Evolutionary conservation across 2,888 invertebrate species (phyloP).

Genomic region (Carterocephalus palaemon): DNA sequence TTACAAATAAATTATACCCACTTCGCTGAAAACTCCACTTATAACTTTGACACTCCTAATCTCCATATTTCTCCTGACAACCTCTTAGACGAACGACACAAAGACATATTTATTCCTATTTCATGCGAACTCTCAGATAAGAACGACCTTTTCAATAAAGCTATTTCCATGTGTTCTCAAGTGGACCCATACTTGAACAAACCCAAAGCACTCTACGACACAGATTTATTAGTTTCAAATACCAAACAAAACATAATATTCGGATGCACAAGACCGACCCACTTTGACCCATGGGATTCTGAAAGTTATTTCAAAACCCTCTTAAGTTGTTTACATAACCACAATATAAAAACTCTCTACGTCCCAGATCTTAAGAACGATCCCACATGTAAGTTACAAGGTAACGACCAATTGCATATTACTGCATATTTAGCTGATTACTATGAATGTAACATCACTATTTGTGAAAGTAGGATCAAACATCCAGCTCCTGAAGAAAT

Average conservation of each 20-base stretch:
- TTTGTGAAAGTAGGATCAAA: slow-evolving; percentile 35
- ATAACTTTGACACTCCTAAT: slow-evolving; percentile 28
- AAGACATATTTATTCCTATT: slow-evolving; percentile 36
- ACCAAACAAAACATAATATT: no score
- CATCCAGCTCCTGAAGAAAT: slow-evolving; percentile 35
- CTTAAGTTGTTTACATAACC: slow-evolving; percentile 33
- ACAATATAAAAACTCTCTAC: slow-evolving; percentile 28
- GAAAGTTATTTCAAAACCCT: slow-evolving; percentile 41
- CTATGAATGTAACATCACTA: slow-evolving; percentile 34
- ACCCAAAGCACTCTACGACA: slow-evolving; percentile 33
- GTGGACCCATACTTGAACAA: slow-evolving; percentile 31
- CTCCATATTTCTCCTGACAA: slow-evolving; percentile 31
- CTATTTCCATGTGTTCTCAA: slow-evolving; percentile 34
- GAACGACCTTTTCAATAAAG: slow-evolving; percentile 33
- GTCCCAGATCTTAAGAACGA: slow-evolving; percentile 34
- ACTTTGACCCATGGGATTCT: slow-evolving; percentile 35
- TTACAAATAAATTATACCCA: slow-evolving; percentile 29
- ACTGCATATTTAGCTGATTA: slow-evolving; percentile 36
- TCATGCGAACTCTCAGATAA: slow-evolving; percentile 32
- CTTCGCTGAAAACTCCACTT: slow-evolving; percentile 4
- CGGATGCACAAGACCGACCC: slow-evolving; percentile 33
- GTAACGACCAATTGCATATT: slow-evolving; percentile 35
- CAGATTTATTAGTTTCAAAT: slow-evolving; percentile 31
- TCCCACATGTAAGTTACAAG: slow-evolving; percentile 29
- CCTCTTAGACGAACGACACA: slow-evolving; percentile 35